Evolutionary conservation across 2,888 invertebrate genomes (phyloP), one percentile per base, ranked within the genome.

Genomic region (Amiota mariae): DNA sequence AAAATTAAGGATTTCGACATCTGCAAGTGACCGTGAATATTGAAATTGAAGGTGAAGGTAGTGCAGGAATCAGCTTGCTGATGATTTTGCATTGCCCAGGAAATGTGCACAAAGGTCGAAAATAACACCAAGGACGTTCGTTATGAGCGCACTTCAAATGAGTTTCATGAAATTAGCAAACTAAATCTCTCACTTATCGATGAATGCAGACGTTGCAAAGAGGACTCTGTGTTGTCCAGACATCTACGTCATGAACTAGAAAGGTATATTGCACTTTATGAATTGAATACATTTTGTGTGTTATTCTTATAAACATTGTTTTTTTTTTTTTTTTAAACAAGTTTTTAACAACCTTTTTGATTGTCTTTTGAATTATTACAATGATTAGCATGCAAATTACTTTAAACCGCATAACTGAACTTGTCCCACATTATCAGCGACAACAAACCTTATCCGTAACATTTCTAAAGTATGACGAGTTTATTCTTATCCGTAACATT

Each of bases 121-220:
- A 76, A 80, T 75, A 71, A 76, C 82, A 82, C 85, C 72, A 78
- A 80, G 77, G 57, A 57, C 56, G 84, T 85, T 77, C 84, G 84
- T 59, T 82, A 80, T 64, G 81, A 80, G 71, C 76, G 75, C 59
- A 78, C 79, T 72, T 75, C 81, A 76, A 83, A 80, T 73, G 84
- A 82, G 79, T 48, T 18, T 47, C 72, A 80, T 1, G 88, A 87
- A 79, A 84, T 89, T 47, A 81, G 84, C 13, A 88, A 87, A 78
- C 80, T 88, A 3, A 88, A 86, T 76, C 86, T 86, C 78, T 87
- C 88, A 48, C 82, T 88, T 24, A 85, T 89, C 59, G 89, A 89
- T 72, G 89, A 89, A 78, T 89, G 89, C 72, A 89, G 89, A 72
- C 84, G 85, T 63, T 88, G 87, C 73, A 77, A 79, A 20, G 88